phyloP scores from a whole-genome alignment of 2,888 invertebrate species.

The Sisyra terminalis region DNA sequence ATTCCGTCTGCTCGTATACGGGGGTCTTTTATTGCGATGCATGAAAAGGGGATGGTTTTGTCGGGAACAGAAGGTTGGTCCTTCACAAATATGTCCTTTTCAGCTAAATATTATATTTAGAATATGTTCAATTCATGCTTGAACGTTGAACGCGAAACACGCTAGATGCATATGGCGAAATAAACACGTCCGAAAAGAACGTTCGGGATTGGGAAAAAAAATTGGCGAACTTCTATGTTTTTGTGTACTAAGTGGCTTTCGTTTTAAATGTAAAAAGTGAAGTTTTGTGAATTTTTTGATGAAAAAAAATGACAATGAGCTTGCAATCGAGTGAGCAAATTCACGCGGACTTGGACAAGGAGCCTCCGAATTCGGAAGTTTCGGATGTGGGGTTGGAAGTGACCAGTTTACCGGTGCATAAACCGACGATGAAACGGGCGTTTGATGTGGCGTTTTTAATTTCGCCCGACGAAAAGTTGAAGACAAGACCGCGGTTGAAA shows the following conservation, averaged over 20 bases:
- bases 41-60: constrained; percentile 2
- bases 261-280: neutral
- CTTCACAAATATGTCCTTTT: constrained; percentile 6
- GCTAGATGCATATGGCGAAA: neutral
- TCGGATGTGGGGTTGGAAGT: constrained; percentile 1
- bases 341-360: neutral
- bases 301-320: constrained; percentile 8
- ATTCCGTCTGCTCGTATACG: neutral
- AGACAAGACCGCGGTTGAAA: constrained; percentile 35
- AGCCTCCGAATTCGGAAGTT: neutral
- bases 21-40: constrained; percentile 1
- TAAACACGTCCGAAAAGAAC: too few relatives aligned
- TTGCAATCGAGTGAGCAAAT: constrained; percentile 3
- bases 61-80: constrained; percentile 8
- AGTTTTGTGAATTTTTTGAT: neutral
- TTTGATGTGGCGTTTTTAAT: constrained; percentile 85
- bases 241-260: too few relatives aligned
- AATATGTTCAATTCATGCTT: constrained; percentile 9
- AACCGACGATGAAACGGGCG: constrained; percentile 49
- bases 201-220: too few relatives aligned
- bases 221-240: too few relatives aligned
- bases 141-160: constrained; percentile 5
- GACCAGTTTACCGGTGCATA: constrained; percentile 21
- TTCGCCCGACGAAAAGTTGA: constrained; percentile 69
- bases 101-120: constrained; percentile 6